Base-by-base conservation (phyloP, 1,140 invertebrate species). In the Orchesella cincta region DNA sequence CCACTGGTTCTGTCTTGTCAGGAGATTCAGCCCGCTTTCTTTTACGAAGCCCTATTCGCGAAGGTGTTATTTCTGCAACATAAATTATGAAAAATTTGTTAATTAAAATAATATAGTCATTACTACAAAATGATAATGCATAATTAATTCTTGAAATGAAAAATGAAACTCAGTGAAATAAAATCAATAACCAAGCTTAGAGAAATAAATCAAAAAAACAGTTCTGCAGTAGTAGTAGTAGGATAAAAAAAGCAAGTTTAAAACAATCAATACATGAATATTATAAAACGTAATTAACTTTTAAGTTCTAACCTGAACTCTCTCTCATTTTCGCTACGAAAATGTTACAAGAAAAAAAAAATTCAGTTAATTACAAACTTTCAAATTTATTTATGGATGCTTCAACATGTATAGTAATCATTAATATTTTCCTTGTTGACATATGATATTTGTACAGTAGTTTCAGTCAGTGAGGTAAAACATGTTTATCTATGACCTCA, bases 1-100 rank as follows among this genome's bases (percentile, higher is more conserved):
- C 93, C 86, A 95, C 92, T 0, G 95, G 95, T 83, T 96, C 93
- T 12, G 92, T 94, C 79, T 92, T 94, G 84, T 94, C 93, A 0
- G 94, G 94, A 8, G 93, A 93, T 87, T 96, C 94, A 0, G 93
- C 93, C 54, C 93, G 88, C 84, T 96, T 96, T 51, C 96, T 87
- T 88, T 98, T 98, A 70, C 95, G 88, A 72, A 99, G 85, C 23
- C 96, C 96, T 87, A 93, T 96, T 75, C 96, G 88, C 75, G 96
- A 96, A 0, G 95, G 96, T 28, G 95, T 96, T 2, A 97, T 94
- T 85, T 98, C 95, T 93, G 84, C 5, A 81, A 80, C 79, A 80
- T 29, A 73, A 57, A 46, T 62, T 0, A 72, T 57, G 29, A 52
- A 80, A 64, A 18, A 26, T 26, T 34, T 79, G 78, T 33, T 52